Conservation (phyloP, 1,140 invertebrate genomes). For the Pseudomyrmex gracilis region DNA sequence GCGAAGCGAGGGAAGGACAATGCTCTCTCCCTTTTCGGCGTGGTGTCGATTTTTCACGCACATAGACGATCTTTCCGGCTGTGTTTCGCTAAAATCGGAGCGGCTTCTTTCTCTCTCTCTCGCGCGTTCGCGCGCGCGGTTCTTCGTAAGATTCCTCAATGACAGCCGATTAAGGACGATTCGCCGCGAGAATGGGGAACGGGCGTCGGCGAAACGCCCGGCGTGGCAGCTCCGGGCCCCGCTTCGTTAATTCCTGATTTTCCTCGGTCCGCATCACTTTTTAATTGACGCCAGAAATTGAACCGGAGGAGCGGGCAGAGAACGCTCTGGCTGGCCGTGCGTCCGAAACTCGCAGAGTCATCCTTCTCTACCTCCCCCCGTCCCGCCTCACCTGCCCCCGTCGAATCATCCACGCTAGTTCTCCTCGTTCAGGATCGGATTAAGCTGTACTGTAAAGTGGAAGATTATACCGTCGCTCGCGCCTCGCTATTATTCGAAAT, state of each 20-base stretch:
- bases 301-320: conserved; percentile 73
- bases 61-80: conserved; percentile 10
- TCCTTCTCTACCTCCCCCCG: conserved; percentile 66
- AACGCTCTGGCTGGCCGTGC: conserved; percentile 56
- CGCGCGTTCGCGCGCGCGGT: background rate
- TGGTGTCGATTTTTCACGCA: conserved; percentile 33
- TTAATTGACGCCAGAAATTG: conserved; percentile 86
- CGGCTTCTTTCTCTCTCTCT: background rate
- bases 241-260: conserved; percentile 85
- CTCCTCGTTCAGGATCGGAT: conserved; percentile 63
- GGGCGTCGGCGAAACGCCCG: conserved; percentile 61
- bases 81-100: conserved; percentile 27
- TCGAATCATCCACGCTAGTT: conserved; percentile 73
- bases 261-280: conserved; percentile 85
- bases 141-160: conserved; percentile 51
- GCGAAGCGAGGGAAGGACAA: background rate
- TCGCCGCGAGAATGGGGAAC: conserved; percentile 61
- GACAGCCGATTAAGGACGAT: conserved; percentile 66
- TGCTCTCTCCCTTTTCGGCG: conserved; percentile 9
- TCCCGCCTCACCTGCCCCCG: conserved; percentile 8
- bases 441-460: conserved; percentile 55
- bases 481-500: conserved; percentile 44
- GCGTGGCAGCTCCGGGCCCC: conserved; percentile 46
- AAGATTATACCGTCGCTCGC: conserved; percentile 46
- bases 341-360: conserved; percentile 80